Evolutionary conservation across 37 sponge, comb jelly and placozoan species (phyloP).

Genomic region (Beroe ovata): DNA sequence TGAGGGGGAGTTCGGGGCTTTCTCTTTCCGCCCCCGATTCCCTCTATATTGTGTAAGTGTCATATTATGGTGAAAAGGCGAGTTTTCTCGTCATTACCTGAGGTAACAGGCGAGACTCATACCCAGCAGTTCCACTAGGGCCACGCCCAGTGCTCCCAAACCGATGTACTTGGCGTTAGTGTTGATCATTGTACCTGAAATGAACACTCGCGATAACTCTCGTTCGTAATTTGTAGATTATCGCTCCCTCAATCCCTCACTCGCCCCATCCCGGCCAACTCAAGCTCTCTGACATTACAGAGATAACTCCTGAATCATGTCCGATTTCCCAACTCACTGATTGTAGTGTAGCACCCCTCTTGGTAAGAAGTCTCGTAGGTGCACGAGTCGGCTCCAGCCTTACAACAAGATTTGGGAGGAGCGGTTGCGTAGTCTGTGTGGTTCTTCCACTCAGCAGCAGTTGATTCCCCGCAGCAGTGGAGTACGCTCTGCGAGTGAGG

Average conservation of each 20-base stretch:
- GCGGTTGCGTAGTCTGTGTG: neutral
- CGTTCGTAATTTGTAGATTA: too few species aligned
- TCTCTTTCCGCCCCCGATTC: too few species aligned
- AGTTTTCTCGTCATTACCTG: too few species aligned
- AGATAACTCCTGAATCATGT: too few species aligned
- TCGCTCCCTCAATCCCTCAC: too few species aligned
- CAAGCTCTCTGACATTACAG: too few species aligned
- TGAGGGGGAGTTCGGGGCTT: too few species aligned
- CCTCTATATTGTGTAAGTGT: too few species aligned
- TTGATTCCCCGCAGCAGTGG: conserved; percentile 1
- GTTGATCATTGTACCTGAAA: conserved; percentile 52
- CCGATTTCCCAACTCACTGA: conserved; percentile 44
- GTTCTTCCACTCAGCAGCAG: conserved; percentile 10
- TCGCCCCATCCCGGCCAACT: too few species aligned
- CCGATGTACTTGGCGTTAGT: conserved; percentile 60
- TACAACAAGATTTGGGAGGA: conserved; percentile 11
- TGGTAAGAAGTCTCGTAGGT: conserved; percentile 3
- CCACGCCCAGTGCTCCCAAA: conserved; percentile 37
- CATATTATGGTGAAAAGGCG: too few species aligned
- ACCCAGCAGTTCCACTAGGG: conserved; percentile 42
- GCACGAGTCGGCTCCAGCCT: neutral
- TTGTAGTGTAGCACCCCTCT: conserved; percentile 24
- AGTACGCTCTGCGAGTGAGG: conserved; percentile 1
- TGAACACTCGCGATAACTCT: too few species aligned
- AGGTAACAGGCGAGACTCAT: conserved; percentile 58